Conservation (phyloP, 2,797 vertebrate species). For the Betta splendens region DNA sequence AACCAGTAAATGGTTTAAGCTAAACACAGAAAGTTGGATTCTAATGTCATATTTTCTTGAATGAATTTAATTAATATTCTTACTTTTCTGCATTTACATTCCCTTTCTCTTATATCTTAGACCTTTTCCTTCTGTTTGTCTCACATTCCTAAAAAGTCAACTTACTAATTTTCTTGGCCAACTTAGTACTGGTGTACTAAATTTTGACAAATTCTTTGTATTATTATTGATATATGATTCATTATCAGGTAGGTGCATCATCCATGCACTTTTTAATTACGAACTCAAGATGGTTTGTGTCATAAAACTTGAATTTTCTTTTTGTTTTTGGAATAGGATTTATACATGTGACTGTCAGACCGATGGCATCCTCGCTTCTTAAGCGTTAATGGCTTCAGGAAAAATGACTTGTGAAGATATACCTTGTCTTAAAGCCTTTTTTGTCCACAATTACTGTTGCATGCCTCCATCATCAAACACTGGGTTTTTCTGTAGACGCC, state of each 20-base stretch:
- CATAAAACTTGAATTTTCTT: slow-evolving; percentile 67
- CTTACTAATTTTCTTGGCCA: slow-evolving; percentile 2
- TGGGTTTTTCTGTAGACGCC: slow-evolving; percentile 36
- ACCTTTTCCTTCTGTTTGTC: background rate
- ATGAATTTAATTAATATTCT: too few relatives aligned
- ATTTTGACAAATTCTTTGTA: slow-evolving; percentile 38
- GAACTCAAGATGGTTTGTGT: slow-evolving; percentile 30
- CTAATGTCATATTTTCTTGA: too few relatives aligned
- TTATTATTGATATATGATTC: slow-evolving; percentile 3
- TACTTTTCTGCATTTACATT: slow-evolving; percentile 9
- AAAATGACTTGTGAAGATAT: slow-evolving; percentile 29
- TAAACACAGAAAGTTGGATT: too few relatives aligned
- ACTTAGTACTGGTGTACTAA: slow-evolving; percentile 14
- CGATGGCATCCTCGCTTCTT: slow-evolving; percentile 25
- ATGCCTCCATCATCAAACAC: slow-evolving; percentile 43
- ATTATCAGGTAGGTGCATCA: slow-evolving; percentile 44
- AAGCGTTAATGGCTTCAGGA: slow-evolving; percentile 33
- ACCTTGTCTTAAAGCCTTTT: slow-evolving; percentile 36
- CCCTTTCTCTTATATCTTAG: background rate
- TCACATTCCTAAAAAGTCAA: background rate
- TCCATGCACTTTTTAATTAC: slow-evolving; percentile 52
- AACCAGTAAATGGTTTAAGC: too few relatives aligned
- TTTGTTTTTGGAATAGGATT: slow-evolving; percentile 50
- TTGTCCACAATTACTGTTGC: slow-evolving; percentile 32
- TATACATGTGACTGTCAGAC: slow-evolving; percentile 25